phyloP scores from a whole-genome alignment of 2,113 vertebrate genomes.

The Sapayoa aenigma region DNA sequence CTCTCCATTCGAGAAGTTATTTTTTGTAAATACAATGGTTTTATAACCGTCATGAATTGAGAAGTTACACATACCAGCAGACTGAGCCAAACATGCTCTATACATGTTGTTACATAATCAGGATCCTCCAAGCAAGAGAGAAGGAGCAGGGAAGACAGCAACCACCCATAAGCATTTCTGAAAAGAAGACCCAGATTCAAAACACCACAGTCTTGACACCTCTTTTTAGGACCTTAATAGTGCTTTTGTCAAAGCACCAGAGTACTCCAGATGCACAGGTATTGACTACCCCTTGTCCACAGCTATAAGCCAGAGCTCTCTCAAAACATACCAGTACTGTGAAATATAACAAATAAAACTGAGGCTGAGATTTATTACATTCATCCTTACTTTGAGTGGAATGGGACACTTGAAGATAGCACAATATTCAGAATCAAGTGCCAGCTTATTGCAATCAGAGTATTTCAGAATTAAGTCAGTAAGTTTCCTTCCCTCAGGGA shows the following conservation, averaged over 20 bases:
- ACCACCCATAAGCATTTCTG: neutral
- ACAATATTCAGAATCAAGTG: neutral
- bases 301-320: neutral
- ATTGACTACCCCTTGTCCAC: neutral
- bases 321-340: neutral
- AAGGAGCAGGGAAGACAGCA: accelerated
- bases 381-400: neutral
- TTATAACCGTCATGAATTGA: neutral
- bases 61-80: neutral
- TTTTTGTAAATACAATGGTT: neutral
- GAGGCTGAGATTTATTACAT: neutral
- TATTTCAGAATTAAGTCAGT: neutral
- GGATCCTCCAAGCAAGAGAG: neutral
- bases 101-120: accelerated
- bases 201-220: neutral
- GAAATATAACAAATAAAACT: neutral
- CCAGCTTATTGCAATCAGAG: neutral
- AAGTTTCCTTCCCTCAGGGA: neutral
- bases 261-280: neutral
- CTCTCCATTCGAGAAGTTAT: neutral
- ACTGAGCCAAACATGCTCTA: neutral
- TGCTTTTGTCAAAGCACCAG: neutral
- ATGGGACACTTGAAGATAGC: neutral
- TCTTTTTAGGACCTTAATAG: neutral
- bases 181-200: neutral